These are phyloP conservation scores for Pseudorectes ferrugineus DNA, from an alignment of 2,113 vertebrate genomes.

Conservation along the genomic window DNA sequence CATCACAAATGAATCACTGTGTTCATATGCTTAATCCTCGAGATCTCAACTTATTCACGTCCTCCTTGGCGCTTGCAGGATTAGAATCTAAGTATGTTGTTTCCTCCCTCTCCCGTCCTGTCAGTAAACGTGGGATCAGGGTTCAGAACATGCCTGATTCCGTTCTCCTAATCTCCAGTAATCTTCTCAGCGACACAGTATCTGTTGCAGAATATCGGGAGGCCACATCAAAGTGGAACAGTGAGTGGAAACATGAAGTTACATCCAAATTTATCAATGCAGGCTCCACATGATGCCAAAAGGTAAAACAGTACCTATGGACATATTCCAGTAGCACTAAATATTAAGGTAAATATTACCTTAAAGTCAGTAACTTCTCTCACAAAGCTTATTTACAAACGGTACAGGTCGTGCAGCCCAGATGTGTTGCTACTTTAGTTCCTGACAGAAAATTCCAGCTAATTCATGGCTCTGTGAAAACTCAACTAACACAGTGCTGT, in stretches of 20 bases:
- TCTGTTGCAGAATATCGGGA: slow-evolving; percentile 20
- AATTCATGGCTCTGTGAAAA: neutral
- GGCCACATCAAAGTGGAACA: neutral
- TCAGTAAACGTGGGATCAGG: slow-evolving; percentile 35
- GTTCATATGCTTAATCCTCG: neutral
- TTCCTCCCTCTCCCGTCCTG: neutral
- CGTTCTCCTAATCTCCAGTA: slow-evolving; percentile 44
- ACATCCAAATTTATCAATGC: neutral
- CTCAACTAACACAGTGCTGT: neutral
- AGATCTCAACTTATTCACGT: neutral
- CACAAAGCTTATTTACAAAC: neutral
- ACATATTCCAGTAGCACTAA: neutral
- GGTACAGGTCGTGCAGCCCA: neutral
- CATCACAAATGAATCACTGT: neutral
- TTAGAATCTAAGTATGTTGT: slow-evolving; percentile 37
- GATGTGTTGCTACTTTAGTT: neutral
- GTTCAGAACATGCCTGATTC: slow-evolving; percentile 39
- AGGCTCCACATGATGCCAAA: neutral
- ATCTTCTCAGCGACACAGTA: slow-evolving; percentile 37
- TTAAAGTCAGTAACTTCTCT: neutral
- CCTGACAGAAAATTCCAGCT: neutral
- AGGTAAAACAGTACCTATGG: neutral
- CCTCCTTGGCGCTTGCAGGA: neutral
- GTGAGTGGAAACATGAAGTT: neutral
- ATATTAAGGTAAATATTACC: neutral